These are phyloP conservation scores for Okapia johnstoni DNA, from an alignment of 2,113 vertebrate species.

Conservation along the genomic window DNA sequence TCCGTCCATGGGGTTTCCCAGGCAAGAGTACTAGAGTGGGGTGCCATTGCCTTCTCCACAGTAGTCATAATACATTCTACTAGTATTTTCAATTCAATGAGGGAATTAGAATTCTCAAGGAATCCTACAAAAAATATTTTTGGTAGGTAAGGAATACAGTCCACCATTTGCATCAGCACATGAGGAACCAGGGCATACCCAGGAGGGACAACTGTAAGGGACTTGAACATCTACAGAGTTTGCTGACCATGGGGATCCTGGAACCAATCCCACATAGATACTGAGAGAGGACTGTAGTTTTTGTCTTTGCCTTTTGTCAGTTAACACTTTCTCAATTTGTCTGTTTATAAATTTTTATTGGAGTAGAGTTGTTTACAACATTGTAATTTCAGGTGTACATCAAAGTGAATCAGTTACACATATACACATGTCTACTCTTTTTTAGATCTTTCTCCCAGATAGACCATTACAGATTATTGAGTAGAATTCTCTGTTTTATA, in stretches of 20 bases:
- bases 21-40: no score
- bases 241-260: background rate
- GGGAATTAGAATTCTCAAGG: background rate
- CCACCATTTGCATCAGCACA: no score
- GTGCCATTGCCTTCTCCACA: background rate
- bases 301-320: background rate
- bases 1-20: no score
- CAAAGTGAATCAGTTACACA: background rate
- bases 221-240: background rate
- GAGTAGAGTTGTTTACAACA: background rate
- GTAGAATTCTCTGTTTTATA: background rate
- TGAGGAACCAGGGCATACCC: background rate
- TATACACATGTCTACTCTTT: background rate
- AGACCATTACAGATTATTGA: background rate
- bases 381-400: background rate
- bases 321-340: background rate
- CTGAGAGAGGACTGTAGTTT: background rate
- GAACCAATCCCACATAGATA: background rate
- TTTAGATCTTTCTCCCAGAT: background rate
- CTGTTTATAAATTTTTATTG: background rate
- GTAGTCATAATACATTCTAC: background rate
- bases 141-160: background rate
- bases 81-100: background rate
- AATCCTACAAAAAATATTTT: background rate
- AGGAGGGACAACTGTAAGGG: background rate